A percentile compares a stretch with the other conserved stretches of the same genome.
phyloP scores from a whole-genome alignment of 2,888 invertebrate genomes.

The Phymatocera aterrima region DNA sequence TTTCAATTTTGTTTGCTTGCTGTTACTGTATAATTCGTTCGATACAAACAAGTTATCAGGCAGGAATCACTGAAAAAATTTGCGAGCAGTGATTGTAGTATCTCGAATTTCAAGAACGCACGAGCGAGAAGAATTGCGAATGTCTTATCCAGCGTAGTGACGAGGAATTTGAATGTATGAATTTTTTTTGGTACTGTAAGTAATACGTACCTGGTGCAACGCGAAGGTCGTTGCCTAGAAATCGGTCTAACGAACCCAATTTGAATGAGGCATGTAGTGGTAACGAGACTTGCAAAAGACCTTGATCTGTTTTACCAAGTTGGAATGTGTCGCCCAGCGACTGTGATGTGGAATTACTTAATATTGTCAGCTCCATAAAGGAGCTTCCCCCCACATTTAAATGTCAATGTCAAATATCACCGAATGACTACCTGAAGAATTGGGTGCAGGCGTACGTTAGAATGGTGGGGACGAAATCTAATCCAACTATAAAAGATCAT shows the following conservation, averaged over 20 bases:
- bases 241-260: conserved; percentile 38
- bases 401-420: conserved; percentile 47
- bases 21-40: not conserved
- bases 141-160: not conserved
- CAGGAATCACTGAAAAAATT: not conserved
- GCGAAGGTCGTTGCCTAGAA: conserved; percentile 26
- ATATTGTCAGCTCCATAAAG: conserved; percentile 32
- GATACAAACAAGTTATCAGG: not conserved
- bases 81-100: not conserved
- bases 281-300: conserved; percentile 37
- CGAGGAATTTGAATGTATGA: not conserved
- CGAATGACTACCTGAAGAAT: not conserved
- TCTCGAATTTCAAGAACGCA: not conserved
- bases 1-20: not conserved
- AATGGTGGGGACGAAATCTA: conserved; percentile 21
- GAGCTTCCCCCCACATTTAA: conserved; percentile 41
- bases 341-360: conserved; percentile 28
- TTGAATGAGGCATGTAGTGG: conserved; percentile 1
- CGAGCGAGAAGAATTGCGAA: not conserved
- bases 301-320: conserved; percentile 26
- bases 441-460: not conserved
- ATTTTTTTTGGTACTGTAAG: not conserved
- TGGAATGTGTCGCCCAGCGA: conserved; percentile 35
- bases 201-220: too few species aligned
- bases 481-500: conserved; percentile 45